Evolutionary conservation across 1,140 invertebrate species (phyloP).

Genomic region (Phenacoccus solenopsis): DNA sequence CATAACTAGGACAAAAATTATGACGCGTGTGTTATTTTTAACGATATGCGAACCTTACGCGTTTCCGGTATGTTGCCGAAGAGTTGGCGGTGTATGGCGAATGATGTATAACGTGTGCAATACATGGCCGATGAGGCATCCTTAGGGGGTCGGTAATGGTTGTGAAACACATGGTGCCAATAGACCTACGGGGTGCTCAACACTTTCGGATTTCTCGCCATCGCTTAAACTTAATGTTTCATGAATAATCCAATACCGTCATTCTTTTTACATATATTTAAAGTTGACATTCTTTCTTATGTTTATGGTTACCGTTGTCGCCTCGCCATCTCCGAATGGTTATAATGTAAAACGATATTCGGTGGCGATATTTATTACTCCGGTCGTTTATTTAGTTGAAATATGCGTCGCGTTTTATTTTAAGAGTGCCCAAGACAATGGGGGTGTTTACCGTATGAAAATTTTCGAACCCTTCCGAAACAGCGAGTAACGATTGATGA

Average conservation of each 20-base stretch:
- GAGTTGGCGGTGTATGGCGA: neutral
- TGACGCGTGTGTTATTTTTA: neutral
- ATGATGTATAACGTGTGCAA: slow-evolving; percentile 4
- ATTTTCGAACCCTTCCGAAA: neutral
- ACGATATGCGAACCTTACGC: neutral
- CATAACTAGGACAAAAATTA: slow-evolving; percentile 2
- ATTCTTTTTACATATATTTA: slow-evolving; percentile 16
- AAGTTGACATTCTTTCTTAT: neutral
- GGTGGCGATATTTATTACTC: neutral
- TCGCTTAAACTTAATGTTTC: neutral
- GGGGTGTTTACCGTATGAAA: neutral
- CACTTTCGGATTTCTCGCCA: neutral
- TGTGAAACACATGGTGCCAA: slow-evolving; percentile 5
- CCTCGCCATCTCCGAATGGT: no score
- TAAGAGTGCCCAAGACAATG: neutral
- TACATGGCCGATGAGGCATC: neutral
- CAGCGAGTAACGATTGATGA: neutral
- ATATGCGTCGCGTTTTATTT: neutral
- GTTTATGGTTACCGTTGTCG: neutral
- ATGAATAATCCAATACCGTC: slow-evolving; percentile 15
- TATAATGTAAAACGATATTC: neutral
- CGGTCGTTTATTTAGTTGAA: neutral
- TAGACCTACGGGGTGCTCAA: slow-evolving; percentile 12
- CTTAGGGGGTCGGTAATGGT: slow-evolving; percentile 6
- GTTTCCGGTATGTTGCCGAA: neutral